phyloP scores from a whole-genome alignment of 1,140 invertebrate species.

The Physella acuta region DNA sequence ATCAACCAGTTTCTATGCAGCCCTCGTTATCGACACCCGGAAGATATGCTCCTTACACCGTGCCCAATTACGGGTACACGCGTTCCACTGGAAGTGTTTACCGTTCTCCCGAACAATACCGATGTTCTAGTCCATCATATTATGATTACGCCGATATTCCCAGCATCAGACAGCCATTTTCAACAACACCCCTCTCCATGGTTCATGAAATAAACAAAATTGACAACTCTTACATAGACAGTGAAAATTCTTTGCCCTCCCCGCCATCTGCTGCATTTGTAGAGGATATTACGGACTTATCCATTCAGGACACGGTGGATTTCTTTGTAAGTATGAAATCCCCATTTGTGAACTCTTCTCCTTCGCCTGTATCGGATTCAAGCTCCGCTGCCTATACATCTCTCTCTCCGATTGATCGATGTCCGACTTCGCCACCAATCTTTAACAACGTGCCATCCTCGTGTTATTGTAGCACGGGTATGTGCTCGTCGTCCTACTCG shows the following conservation, averaged over 20 bases:
- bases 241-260: not conserved
- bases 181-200: constrained; percentile 7
- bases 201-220: constrained; percentile 16
- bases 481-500: not conserved
- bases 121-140: constrained; percentile 1
- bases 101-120: constrained; percentile 7
- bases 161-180: not conserved
- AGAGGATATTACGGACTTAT: constrained; percentile 20
- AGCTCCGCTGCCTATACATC: not conserved
- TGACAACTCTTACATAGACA: constrained; percentile 13
- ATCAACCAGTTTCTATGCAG: not conserved
- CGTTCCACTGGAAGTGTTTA: not conserved
- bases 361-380: not conserved
- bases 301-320: constrained; percentile 22
- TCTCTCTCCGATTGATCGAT: not conserved
- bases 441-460: not conserved
- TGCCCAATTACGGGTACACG: constrained; percentile 5
- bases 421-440: constrained; percentile 7
- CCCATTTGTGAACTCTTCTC: constrained; percentile 8
- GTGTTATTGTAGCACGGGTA: not conserved
- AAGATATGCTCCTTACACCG: constrained; percentile 13
- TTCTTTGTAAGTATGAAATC: constrained; percentile 25
- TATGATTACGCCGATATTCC: constrained; percentile 11
- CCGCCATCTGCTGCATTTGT: constrained; percentile 7
- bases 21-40: not conserved